Conservation (phyloP, 2,888 invertebrate species). For the Altica lythri region DNA sequence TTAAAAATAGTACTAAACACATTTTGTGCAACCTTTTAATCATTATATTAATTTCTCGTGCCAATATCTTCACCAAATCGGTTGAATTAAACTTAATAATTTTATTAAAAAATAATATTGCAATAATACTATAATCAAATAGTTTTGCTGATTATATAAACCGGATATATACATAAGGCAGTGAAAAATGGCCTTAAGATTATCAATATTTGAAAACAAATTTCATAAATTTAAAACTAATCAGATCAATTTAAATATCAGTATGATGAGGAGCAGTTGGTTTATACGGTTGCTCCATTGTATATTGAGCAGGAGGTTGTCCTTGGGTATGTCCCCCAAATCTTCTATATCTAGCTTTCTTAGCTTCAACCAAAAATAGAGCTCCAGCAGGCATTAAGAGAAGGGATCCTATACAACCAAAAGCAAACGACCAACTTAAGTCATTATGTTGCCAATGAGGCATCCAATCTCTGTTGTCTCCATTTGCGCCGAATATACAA, state of each 20-base stretch:
- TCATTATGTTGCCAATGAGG: constrained; percentile 96
- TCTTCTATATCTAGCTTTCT: constrained; percentile 75
- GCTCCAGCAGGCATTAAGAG: constrained; percentile 76
- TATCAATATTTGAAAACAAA: not conserved
- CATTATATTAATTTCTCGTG: too few relatives aligned
- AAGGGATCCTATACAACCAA: constrained; percentile 80
- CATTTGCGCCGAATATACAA: constrained; percentile 86
- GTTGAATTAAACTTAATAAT: too few relatives aligned
- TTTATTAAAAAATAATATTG: too few relatives aligned
- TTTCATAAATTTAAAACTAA: not conserved
- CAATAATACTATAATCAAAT: too few relatives aligned
- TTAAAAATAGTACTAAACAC: too few relatives aligned
- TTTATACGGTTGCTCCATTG: constrained; percentile 62
- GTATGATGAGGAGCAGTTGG: constrained; percentile 63
- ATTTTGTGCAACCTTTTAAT: too few relatives aligned
- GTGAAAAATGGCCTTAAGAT: not conserved
- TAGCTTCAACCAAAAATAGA: constrained; percentile 82
- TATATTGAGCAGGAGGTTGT: constrained; percentile 65
- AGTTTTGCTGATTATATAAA: too few relatives aligned
- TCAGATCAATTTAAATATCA: constrained; percentile 63
- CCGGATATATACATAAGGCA: too few relatives aligned
- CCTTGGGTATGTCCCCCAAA: constrained; percentile 68
- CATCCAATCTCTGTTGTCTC: constrained; percentile 94
- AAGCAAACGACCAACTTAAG: constrained; percentile 91
- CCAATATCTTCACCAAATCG: too few relatives aligned